Evolutionary conservation across 2,113 vertebrate species (phyloP).

Genomic region (Melanostigma gelatinosum): DNA sequence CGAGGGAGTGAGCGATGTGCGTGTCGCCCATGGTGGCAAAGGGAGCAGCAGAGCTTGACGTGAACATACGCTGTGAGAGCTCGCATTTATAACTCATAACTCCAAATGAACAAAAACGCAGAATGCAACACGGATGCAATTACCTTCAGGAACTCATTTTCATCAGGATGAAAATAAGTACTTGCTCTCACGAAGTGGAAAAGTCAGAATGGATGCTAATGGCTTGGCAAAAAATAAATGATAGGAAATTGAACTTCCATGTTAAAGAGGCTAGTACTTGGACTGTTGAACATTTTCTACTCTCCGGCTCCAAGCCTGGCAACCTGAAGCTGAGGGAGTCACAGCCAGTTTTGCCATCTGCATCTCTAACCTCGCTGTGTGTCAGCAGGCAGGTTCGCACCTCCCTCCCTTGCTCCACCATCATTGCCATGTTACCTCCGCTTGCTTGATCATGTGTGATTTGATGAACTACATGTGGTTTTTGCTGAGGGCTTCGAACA

Average conservation of each 20-base stretch:
- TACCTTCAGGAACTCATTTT: constrained; percentile 74
- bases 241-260: constrained; percentile 52
- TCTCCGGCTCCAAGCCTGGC: constrained; percentile 48
- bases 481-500: not conserved
- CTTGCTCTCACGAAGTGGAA: constrained; percentile 60
- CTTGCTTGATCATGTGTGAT: constrained; percentile 25
- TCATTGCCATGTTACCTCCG: constrained; percentile 7
- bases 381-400: constrained; percentile 53
- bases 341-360: constrained; percentile 73
- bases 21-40: constrained; percentile 72
- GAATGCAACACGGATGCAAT: constrained; percentile 69
- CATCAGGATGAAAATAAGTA: constrained; percentile 68
- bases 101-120: constrained; percentile 76
- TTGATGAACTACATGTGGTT: not conserved
- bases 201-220: constrained; percentile 67
- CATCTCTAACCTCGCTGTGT: constrained; percentile 57
- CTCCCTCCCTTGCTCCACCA: constrained; percentile 10
- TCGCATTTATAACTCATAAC: constrained; percentile 76
- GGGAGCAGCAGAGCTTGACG: constrained; percentile 76
- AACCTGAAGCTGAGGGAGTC: constrained; percentile 37
- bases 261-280: constrained; percentile 54
- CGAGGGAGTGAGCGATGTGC: constrained; percentile 75
- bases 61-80: constrained; percentile 79
- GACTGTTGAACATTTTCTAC: constrained; percentile 28
- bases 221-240: constrained; percentile 46